phyloP scores from a whole-genome alignment of 2,797 vertebrate genomes.

The Menidia menidia region DNA sequence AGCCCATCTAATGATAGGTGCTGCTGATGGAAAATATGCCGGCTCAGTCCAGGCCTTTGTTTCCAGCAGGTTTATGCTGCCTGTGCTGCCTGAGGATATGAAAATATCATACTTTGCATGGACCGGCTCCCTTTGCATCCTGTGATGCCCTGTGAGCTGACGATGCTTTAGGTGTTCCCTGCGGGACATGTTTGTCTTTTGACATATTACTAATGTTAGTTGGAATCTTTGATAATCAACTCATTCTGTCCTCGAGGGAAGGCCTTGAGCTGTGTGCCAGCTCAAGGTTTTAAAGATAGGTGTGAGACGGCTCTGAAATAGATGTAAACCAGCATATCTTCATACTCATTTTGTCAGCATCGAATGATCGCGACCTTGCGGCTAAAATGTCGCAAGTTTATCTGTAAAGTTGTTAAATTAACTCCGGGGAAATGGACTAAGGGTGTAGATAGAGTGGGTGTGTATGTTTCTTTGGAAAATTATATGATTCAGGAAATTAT shows the following conservation, averaged over 20 bases:
- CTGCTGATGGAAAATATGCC: slow-evolving; percentile 15
- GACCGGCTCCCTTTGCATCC: slow-evolving; percentile 59
- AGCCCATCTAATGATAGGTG: slow-evolving; percentile 23
- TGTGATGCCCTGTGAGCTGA: background rate
- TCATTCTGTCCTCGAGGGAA: background rate
- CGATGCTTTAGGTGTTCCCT: background rate
- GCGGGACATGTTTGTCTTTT: background rate
- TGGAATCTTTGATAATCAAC: background rate
- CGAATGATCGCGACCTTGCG: background rate
- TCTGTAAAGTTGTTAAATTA: background rate
- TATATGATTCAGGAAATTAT: slow-evolving; percentile 7
- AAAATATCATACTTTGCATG: slow-evolving; percentile 63
- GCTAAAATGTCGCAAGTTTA: background rate
- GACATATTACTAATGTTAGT: too few relatives aligned
- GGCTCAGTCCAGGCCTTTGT: slow-evolving; percentile 13
- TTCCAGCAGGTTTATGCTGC: slow-evolving; percentile 4
- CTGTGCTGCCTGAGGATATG: slow-evolving; percentile 23
- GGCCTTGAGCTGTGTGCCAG: background rate
- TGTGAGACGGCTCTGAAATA: background rate
- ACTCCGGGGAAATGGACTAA: background rate
- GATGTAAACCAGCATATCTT: background rate
- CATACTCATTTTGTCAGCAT: background rate
- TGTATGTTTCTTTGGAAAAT: slow-evolving; percentile 17
- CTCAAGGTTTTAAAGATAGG: background rate
- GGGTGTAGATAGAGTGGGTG: background rate